These are phyloP conservation scores for Drosophila neonasuta DNA, from an alignment of 2,888 invertebrate genomes.

Conservation along the genomic window DNA sequence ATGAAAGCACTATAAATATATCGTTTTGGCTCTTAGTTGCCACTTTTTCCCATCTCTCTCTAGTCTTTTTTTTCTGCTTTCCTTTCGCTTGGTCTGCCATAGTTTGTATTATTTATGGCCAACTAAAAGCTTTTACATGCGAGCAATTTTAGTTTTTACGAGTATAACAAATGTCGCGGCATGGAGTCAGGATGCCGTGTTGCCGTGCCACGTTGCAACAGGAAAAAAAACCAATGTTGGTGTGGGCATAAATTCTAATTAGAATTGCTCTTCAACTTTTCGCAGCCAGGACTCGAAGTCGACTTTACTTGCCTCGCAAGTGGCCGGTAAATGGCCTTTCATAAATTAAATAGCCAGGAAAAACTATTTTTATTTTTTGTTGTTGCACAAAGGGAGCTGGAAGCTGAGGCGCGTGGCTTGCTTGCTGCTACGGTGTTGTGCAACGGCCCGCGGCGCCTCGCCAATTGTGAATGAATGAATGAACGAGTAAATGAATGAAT, in stretches of 20 bases:
- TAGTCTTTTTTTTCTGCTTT: slow-evolving; percentile 6
- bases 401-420: slow-evolving; percentile 39
- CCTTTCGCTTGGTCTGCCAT: slow-evolving; percentile 44
- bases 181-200: not conserved
- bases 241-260: slow-evolving; percentile 77
- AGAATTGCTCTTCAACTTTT: slow-evolving; percentile 53
- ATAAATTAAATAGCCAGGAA: slow-evolving; percentile 57
- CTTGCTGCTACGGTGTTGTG: slow-evolving; percentile 41
- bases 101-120: slow-evolving; percentile 71
- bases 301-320: slow-evolving; percentile 34
- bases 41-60: slow-evolving; percentile 9
- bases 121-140: slow-evolving; percentile 75
- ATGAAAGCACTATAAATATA: slow-evolving; percentile 65
- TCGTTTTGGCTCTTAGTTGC: slow-evolving; percentile 53
- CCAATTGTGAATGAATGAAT: slow-evolving; percentile 65
- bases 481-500: slow-evolving; percentile 50
- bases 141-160: slow-evolving; percentile 65
- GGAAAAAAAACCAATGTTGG: slow-evolving; percentile 12
- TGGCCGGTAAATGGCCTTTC: slow-evolving; percentile 52
- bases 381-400: slow-evolving; percentile 37
- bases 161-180: slow-evolving; percentile 49
- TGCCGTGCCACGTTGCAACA: not conserved
- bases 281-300: slow-evolving; percentile 30
- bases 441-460: slow-evolving; percentile 51
- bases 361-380: slow-evolving; percentile 52